Base-by-base conservation (phyloP, 2,888 invertebrate genomes). In the Lepas anatifera region DNA sequence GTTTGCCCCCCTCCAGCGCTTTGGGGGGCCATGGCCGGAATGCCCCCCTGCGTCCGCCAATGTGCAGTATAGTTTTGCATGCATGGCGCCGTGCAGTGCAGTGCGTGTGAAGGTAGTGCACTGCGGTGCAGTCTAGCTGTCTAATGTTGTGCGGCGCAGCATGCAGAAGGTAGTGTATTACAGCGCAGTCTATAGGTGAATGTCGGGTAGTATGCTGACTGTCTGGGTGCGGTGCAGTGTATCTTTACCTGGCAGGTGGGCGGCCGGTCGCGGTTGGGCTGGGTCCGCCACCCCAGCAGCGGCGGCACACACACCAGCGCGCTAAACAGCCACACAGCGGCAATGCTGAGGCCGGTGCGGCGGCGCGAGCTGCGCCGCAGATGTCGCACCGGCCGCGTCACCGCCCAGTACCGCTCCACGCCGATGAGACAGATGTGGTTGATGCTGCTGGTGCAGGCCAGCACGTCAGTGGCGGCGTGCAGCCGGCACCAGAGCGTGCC, bases 381-480 rank as follows among this genome's bases (percentile, higher is more conserved):
- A 81, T 97, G 97, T 78, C 92, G 89, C 71, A 97, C 89, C 72
- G 90, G 90, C 81, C 94, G 91, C 41, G 95, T 96, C 77, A 96
- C 95, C 81, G 94, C 95, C 95, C 95, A 96, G 81, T 92, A 96
- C 73, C 97, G 87, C 82, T 97, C 97, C 77, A 97, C 83, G 75
- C 94, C 94, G 79, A 97, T 96, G 78, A 97, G 86, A 81, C 96
- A 96, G 81, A 97, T 84, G 82, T 95, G 96, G 89, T 96, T 92
- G 75, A 97, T 97, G 73, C 94, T 95, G 68, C 96, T 95, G 18
- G 97, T 97, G 81, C 95, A 94, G 77, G 96, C 83, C 68, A 97
- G 82, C 77, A 97, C 96, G 83, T 97, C 97, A 87, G 95, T 92
- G 27, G 96, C 95, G 67, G 92, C 91, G 81, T 95, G 92, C 77